These are phyloP conservation scores for Rhagoletis zephyria DNA, from an alignment of 1,140 invertebrate genomes.

Conservation along the genomic window DNA sequence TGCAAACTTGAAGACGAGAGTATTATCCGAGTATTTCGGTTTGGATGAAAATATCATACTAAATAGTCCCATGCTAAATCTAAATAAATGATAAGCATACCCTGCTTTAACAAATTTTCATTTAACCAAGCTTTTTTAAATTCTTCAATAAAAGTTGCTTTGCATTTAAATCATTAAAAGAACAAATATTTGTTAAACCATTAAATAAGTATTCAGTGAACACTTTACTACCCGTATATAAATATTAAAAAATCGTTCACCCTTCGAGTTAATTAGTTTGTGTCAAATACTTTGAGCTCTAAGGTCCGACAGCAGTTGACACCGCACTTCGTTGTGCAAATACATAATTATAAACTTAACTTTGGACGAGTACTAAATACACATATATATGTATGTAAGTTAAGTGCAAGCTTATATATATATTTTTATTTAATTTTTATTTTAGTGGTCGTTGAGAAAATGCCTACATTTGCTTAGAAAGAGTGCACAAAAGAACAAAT, in stretches of 20 bases:
- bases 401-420: not conserved
- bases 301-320: not conserved
- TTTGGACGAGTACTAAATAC: not conserved
- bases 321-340: slow-evolving; percentile 14
- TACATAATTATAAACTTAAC: not conserved
- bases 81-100: too few species aligned
- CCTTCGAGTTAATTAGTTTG: slow-evolving; percentile 46
- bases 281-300: not conserved
- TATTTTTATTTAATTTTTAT: not conserved
- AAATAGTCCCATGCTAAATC: too few species aligned
- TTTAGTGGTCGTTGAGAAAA: not conserved
- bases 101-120: too few species aligned
- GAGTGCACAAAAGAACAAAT: too few species aligned
- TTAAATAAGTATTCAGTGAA: too few species aligned
- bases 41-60: too few species aligned
- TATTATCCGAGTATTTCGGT: too few species aligned
- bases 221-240: not conserved
- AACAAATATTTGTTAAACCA: not conserved
- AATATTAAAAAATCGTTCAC: not conserved
- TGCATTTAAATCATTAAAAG: not conserved
- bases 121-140: too few species aligned
- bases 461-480: too few species aligned
- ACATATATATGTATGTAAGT: too few species aligned
- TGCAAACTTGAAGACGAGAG: too few species aligned
- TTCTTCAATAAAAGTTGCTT: too few species aligned